These are phyloP conservation scores for Megalopta genalis DNA, from an alignment of 1,140 invertebrate genomes.

Conservation along the genomic window DNA sequence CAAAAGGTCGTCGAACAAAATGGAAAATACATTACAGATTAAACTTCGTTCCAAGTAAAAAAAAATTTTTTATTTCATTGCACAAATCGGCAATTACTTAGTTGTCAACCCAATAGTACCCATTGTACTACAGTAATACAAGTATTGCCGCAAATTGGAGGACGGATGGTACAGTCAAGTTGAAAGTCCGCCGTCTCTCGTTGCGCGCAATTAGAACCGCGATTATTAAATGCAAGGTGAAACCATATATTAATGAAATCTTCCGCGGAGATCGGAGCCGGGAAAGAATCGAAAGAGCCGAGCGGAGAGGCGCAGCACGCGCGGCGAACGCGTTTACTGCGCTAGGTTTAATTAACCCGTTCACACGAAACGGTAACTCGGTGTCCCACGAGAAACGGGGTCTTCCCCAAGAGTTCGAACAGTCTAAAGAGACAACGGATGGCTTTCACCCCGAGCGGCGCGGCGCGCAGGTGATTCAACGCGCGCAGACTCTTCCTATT, in stretches of 20 bases:
- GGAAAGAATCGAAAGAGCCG: not conserved
- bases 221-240: conserved; percentile 4
- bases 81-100: too few relatives aligned
- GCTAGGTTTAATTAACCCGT: conserved; percentile 43
- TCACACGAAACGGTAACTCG: conserved; percentile 39
- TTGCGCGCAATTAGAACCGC: not conserved
- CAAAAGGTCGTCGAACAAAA: too few relatives aligned
- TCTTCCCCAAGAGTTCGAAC: conserved; percentile 31
- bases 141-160: too few relatives aligned
- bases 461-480: not conserved
- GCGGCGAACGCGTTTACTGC: conserved; percentile 42
- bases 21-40: too few relatives aligned
- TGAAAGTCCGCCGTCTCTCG: not conserved
- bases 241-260: conserved; percentile 26
- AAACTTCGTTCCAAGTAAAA: too few relatives aligned
- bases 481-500: conserved; percentile 17
- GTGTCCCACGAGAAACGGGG: conserved; percentile 43
- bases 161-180: not conserved
- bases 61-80: too few relatives aligned
- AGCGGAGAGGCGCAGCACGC: not conserved
- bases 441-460: conserved; percentile 51
- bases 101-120: too few relatives aligned
- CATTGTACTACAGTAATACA: too few relatives aligned
- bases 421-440: conserved; percentile 47
- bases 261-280: conserved; percentile 23